A percentile compares a stretch with the other conserved stretches of the same genome.
Evolutionary conservation across 2,797 vertebrate genomes (phyloP).

Genomic region (Carcharodon carcharias): DNA sequence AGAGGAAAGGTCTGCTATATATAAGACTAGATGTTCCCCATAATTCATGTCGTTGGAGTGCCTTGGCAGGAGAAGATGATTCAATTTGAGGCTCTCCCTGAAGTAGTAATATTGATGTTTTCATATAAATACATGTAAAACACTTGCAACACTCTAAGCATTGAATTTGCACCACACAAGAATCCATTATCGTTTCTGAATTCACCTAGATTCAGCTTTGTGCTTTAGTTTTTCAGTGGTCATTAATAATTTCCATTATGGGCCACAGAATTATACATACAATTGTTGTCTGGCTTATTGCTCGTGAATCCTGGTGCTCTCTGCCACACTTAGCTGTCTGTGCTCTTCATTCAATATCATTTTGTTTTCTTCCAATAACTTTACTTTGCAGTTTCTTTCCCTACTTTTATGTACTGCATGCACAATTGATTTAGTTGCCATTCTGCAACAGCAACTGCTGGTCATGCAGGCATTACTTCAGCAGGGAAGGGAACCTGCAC

Average conservation of each 20-base stretch:
- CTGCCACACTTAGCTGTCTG: not conserved
- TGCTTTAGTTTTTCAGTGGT: not conserved
- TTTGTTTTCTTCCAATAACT: not conserved
- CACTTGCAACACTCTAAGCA: not conserved
- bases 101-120: not conserved
- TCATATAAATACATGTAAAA: slow-evolving; percentile 4
- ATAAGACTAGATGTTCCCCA: not conserved
- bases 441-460: not conserved
- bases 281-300: not conserved
- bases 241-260: not conserved
- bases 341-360: not conserved
- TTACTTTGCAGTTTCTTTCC: not conserved
- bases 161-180: not conserved
- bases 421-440: not conserved
- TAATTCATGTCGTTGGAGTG: not conserved
- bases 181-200: not conserved
- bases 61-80: not conserved
- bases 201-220: not conserved
- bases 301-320: not conserved
- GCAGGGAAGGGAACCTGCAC: not conserved
- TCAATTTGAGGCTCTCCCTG: not conserved
- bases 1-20: not conserved
- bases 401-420: not conserved
- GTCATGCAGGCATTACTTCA: not conserved
- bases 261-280: not conserved